Conservation (phyloP, 1,140 invertebrate species). For the Polypedilum pembai region DNA sequence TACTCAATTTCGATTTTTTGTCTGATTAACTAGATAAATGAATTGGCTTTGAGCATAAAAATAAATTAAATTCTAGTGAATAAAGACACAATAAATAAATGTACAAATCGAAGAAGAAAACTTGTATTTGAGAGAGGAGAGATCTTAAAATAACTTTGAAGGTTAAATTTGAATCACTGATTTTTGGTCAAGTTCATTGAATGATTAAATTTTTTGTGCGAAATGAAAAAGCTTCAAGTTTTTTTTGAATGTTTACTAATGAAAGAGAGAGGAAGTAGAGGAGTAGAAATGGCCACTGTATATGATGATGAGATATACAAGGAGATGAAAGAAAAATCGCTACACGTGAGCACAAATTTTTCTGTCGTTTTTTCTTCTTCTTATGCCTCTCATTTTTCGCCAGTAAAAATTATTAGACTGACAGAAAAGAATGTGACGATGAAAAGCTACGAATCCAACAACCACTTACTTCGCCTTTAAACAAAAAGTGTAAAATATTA, state of each 20-base stretch:
- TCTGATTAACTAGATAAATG: too few relatives aligned
- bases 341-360: neutral
- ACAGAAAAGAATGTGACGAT: neutral
- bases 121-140: too few relatives aligned
- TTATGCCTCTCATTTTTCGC: neutral
- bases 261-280: neutral
- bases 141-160: neutral
- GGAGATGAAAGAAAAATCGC: constrained; percentile 2
- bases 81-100: too few relatives aligned
- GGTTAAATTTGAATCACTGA: neutral
- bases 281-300: too few relatives aligned
- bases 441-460: neutral
- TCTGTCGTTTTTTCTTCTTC: neutral
- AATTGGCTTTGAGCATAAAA: too few relatives aligned
- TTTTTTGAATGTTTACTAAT: neutral
- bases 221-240: neutral
- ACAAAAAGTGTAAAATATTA: neutral
- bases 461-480: neutral
- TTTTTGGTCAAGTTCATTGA: constrained; percentile 23
- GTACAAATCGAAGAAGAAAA: too few relatives aligned
- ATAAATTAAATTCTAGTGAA: too few relatives aligned
- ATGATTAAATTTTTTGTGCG: neutral
- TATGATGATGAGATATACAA: neutral
- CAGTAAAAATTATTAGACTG: neutral
- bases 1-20: too few relatives aligned